Percentiles rank a stretch among this genome's conserved stretches.
phyloP scores from a whole-genome alignment of 2,113 vertebrate genomes.

The Lichenostomus cassidix region DNA sequence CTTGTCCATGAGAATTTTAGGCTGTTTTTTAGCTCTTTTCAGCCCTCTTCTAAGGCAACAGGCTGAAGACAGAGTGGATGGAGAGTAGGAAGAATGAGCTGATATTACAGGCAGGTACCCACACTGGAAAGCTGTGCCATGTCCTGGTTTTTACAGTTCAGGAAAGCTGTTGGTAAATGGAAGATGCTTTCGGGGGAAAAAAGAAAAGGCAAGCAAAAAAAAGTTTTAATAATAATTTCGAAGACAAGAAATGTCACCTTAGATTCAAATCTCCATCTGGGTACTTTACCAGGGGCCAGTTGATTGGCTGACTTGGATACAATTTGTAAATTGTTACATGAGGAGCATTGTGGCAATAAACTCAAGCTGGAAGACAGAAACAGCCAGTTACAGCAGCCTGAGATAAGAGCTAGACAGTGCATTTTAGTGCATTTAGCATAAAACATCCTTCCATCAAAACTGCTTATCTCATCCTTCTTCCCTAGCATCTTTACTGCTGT shows the following conservation, averaged over 20 bases:
- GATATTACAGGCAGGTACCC: not conserved
- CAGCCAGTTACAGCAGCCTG: not conserved
- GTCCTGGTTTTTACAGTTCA: not conserved
- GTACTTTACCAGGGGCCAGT: not conserved
- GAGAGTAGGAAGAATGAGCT: not conserved
- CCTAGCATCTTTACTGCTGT: not conserved
- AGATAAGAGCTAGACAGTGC: not conserved
- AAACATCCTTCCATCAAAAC: not conserved
- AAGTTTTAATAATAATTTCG: not conserved
- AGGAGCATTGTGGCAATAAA: not conserved
- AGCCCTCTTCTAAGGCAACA: not conserved
- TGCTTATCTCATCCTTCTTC: not conserved
- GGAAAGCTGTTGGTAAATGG: not conserved
- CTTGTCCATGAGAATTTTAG: not conserved
- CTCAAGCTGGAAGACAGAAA: not conserved
- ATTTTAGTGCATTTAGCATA: not conserved
- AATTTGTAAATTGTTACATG: not conserved
- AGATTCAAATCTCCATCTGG: not conserved
- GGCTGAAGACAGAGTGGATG: not conserved
- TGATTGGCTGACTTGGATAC: not conserved
- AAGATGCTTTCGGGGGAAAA: not conserved
- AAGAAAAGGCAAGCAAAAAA: not conserved
- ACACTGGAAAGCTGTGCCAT: not conserved
- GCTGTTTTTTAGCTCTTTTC: not conserved
- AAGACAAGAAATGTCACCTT: not conserved